Evolutionary conservation across 2,797 vertebrate species (phyloP).

Genomic region (Oreochromis grahami): DNA sequence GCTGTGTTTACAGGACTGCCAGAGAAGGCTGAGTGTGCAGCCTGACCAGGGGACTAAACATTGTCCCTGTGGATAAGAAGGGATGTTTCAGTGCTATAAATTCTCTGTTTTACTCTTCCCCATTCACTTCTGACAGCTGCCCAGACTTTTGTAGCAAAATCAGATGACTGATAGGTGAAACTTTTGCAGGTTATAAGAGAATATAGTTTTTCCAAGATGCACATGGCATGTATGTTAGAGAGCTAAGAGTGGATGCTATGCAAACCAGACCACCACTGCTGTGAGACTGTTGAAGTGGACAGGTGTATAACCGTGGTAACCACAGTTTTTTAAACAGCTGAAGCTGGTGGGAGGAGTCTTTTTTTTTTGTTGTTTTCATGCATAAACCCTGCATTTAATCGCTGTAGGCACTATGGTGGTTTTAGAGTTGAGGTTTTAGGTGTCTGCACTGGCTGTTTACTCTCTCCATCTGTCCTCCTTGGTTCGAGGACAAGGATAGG

Average conservation of each 20-base stretch:
- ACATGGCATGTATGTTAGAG: background rate
- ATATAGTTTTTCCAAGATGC: slow-evolving; percentile 18
- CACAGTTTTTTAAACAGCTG: slow-evolving; percentile 60
- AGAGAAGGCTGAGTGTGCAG: slow-evolving; percentile 8
- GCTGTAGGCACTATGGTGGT: slow-evolving; percentile 34
- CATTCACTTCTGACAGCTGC: background rate
- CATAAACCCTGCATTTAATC: slow-evolving; percentile 51
- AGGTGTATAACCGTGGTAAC: slow-evolving; percentile 64
- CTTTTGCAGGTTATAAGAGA: background rate
- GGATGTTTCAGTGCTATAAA: slow-evolving; percentile 11
- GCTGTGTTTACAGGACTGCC: slow-evolving; percentile 35
- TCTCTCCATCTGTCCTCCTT: background rate
- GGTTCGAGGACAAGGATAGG: background rate
- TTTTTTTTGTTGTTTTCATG: slow-evolving; percentile 33
- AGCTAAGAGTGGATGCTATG: background rate
- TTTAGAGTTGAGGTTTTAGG: slow-evolving; percentile 39
- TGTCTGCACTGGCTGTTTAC: slow-evolving; percentile 19
- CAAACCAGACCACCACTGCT: slow-evolving; percentile 13
- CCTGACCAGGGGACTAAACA: slow-evolving; percentile 13
- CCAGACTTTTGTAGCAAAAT: background rate
- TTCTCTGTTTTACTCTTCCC: background rate
- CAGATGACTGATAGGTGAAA: background rate
- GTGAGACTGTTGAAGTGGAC: slow-evolving; percentile 43
- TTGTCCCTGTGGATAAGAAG: background rate
- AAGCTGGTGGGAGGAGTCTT: slow-evolving; percentile 18